Percentiles rank a stretch among this genome's conserved stretches.
phyloP scores from a whole-genome alignment of 2,797 vertebrate genomes.

The Coilia nasus region DNA sequence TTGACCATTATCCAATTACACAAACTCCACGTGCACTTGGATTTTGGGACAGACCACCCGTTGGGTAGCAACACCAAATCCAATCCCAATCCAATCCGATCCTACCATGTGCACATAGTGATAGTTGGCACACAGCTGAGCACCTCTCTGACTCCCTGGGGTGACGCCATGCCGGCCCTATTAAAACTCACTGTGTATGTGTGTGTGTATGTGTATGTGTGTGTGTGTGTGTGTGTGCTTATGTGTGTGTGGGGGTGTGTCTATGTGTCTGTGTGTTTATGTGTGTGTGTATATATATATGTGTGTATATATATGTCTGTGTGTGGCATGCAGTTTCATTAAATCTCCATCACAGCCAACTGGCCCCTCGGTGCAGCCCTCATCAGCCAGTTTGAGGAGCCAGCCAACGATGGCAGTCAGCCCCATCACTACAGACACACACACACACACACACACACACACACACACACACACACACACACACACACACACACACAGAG shows the following conservation, averaged over 20 bases:
- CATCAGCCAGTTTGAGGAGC: not conserved
- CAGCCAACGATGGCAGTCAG: not conserved
- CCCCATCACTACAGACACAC: not conserved
- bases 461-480: no score
- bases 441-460: no score
- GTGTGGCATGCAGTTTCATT: not conserved
- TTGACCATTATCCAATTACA: no score
- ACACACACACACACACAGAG: no score
- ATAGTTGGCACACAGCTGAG: slow-evolving; percentile 81
- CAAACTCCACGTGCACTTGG: no score
- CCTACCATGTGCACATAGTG: no score
- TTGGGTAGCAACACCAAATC: no score
- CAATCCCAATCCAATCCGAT: no score
- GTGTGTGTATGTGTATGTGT: not conserved
- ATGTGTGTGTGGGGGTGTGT: not conserved
- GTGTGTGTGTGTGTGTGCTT: slow-evolving; percentile 18
- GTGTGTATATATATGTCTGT: slow-evolving; percentile 12
- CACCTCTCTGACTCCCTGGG: slow-evolving; percentile 70
- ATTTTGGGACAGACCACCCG: no score
- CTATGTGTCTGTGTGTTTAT: slow-evolving; percentile 6
- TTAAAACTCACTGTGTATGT: slow-evolving; percentile 54
- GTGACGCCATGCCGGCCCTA: slow-evolving; percentile 66
- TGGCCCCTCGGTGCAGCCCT: not conserved
- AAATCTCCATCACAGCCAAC: not conserved
- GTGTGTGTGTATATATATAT: slow-evolving; percentile 14